These are phyloP conservation scores for Rousettus leschenaultii DNA, from an alignment of 2,113 vertebrate genomes.

Conservation along the genomic window DNA sequence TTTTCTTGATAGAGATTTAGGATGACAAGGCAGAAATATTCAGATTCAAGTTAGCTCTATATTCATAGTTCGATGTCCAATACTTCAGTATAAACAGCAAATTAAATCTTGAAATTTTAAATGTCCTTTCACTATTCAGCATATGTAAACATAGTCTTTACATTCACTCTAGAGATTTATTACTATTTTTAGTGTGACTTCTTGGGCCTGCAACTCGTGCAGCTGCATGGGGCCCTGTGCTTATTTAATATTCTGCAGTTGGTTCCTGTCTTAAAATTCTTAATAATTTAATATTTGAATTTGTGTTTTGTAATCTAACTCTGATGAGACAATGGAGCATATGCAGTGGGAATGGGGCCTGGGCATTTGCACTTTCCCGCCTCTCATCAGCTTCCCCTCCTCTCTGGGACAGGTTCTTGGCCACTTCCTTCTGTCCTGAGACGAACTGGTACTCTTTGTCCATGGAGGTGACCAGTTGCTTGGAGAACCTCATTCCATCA, in stretches of 20 bases:
- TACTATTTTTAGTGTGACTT: background rate
- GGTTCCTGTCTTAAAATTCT: background rate
- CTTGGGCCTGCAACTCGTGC: background rate
- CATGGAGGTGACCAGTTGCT: background rate
- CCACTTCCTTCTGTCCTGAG: background rate
- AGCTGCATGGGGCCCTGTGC: rapidly evolving
- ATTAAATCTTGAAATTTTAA: background rate
- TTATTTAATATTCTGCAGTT: background rate
- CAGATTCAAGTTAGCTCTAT: background rate
- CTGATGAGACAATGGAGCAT: background rate
- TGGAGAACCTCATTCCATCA: background rate
- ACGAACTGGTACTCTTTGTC: background rate
- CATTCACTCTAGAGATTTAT: background rate
- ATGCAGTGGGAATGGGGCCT: background rate
- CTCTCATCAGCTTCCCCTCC: background rate
- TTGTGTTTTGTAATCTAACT: background rate
- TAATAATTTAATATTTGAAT: background rate
- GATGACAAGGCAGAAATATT: background rate
- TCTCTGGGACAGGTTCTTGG: background rate
- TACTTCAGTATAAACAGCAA: background rate
- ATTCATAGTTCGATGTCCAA: background rate
- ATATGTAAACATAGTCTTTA: background rate
- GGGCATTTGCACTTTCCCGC: background rate
- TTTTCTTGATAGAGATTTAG: background rate
- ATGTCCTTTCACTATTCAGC: background rate